Evolutionary conservation across 2,797 vertebrate genomes (phyloP).

Genomic region (Heteromormyrus szaboi): DNA sequence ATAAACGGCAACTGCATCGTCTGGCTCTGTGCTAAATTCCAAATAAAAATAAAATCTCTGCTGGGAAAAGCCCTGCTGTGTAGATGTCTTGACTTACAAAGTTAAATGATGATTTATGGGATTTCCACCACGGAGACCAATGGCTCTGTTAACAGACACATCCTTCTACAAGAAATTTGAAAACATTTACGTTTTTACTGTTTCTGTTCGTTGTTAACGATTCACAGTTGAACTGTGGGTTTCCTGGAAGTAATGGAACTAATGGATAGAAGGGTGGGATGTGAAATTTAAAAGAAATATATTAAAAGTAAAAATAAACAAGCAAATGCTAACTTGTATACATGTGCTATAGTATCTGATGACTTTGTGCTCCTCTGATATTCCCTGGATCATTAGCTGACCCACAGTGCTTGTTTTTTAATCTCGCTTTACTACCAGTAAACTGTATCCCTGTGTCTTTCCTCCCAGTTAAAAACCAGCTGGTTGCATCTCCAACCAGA

Average conservation of each 20-base stretch:
- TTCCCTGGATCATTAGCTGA: background rate
- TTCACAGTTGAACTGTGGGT: background rate
- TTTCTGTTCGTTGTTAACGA: background rate
- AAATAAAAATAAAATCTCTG: background rate
- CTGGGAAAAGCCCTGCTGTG: background rate
- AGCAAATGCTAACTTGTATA: background rate
- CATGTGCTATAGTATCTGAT: background rate
- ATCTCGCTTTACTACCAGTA: background rate
- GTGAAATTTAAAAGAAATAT: background rate
- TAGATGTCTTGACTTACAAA: background rate
- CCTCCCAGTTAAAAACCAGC: background rate
- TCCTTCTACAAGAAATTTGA: background rate
- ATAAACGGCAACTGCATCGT: background rate
- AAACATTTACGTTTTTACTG: background rate
- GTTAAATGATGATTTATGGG: background rate
- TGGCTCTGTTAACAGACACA: background rate
- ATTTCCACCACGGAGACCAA: background rate
- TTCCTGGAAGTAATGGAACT: background rate
- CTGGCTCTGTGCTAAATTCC: background rate
- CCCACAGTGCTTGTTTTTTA: background rate
- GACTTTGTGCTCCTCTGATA: background rate
- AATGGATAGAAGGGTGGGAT: background rate
- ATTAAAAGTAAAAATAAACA: background rate
- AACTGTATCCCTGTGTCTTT: background rate
- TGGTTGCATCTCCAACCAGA: background rate